Conservation (phyloP, 2,888 invertebrate species). For the Zootermopsis nevadensis region DNA sequence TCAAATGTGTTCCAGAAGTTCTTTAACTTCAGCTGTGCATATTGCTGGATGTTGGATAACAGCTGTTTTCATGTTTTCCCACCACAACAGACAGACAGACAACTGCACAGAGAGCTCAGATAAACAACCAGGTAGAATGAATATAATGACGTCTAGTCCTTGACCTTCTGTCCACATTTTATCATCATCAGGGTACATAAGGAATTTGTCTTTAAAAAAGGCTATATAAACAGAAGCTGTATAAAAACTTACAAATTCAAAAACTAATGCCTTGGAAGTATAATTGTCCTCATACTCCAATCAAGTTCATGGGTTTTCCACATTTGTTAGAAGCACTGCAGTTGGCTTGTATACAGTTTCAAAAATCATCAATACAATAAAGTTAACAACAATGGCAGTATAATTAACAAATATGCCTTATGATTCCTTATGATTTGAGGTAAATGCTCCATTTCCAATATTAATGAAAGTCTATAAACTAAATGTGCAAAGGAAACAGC, state of each 20-base stretch:
- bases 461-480: neutral
- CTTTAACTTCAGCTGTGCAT: neutral
- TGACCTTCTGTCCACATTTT: neutral
- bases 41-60: neutral
- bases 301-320: neutral
- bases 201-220: neutral
- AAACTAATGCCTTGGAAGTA: neutral
- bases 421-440: no score
- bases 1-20: neutral
- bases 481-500: neutral
- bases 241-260: constrained; percentile 17
- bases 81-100: neutral
- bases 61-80: neutral
- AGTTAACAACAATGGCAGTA: neutral
- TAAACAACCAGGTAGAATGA: neutral
- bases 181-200: neutral
- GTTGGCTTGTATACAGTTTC: neutral
- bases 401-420: neutral
- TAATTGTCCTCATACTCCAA: neutral
- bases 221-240: neutral
- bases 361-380: neutral
- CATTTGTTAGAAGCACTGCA: neutral
- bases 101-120: neutral
- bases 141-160: neutral
- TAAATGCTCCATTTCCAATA: no score